A percentile compares a stretch with the other conserved stretches of the same genome.
These are phyloP conservation scores for Caenorhabditis inopinata DNA, from an alignment of 1,140 invertebrate species.

Conservation along the genomic window DNA sequence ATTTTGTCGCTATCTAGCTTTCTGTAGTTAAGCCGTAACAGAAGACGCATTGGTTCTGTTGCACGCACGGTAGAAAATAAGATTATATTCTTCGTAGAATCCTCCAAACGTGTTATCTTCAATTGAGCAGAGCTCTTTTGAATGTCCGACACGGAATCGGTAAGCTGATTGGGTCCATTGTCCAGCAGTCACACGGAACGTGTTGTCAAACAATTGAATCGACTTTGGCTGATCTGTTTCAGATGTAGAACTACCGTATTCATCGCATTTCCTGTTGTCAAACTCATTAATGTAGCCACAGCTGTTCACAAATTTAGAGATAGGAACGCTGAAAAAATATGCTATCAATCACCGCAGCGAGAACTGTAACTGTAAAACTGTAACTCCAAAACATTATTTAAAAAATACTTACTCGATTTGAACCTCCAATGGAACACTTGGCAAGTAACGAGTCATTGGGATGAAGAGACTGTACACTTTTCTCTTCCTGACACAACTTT, in stretches of 20 bases:
- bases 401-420: constrained; percentile 56
- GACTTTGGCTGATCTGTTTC: not conserved
- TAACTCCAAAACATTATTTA: too few species aligned
- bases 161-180: constrained; percentile 60
- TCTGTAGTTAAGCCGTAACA: not conserved
- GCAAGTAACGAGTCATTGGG: constrained; percentile 57
- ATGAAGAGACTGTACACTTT: constrained; percentile 61
- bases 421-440: constrained; percentile 56
- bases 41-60: not conserved
- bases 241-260: not conserved
- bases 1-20: not conserved
- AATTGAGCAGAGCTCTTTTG: constrained; percentile 52
- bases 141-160: constrained; percentile 60
- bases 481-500: constrained; percentile 51
- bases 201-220: constrained; percentile 28
- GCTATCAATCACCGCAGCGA: too few species aligned
- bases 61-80: constrained; percentile 63
- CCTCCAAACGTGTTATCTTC: constrained; percentile 48
- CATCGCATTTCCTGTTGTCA: constrained; percentile 35
- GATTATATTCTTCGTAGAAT: constrained; percentile 63
- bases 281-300: constrained; percentile 28
- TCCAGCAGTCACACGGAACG: constrained; percentile 57
- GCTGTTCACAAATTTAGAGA: constrained; percentile 13
- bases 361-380: too few species aligned
- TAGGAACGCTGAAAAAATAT: constrained; percentile 33